Evolutionary conservation across 2,888 invertebrate genomes (phyloP), one percentile per base, ranked within the genome.

Genomic region (Nyleta sp.): DNA sequence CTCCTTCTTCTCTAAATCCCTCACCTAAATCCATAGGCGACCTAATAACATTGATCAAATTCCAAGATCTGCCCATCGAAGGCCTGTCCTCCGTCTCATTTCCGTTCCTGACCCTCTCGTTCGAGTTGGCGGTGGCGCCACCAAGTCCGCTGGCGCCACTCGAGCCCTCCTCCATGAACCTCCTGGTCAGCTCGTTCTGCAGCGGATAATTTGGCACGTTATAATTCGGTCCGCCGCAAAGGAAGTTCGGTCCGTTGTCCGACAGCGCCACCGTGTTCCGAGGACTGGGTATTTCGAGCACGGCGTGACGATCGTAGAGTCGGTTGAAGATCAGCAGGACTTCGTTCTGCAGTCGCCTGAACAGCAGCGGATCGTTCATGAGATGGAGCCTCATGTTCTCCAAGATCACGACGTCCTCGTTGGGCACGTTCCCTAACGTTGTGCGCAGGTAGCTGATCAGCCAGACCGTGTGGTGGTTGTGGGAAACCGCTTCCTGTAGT

Each of bases 251-350:
- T 4, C 20, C 46, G 10, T 20, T 60, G 3, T 48, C 52, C 6
- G 40, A 60, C n/a, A 46, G 64, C 6, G 35, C 18, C n/a, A 15
- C 60, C 1, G 55, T 48, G 2, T 67, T 64, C n/a, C 57, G 60
- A 1, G 40, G 15, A 60, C 67, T 65, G 1, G 48, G 31, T 6
- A 6, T 11, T 5, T 35, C 35, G 28, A 7, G 28, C 1, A 15
- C 13, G 1, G 11, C 15, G 31, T 28, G 35, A n/a, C 15, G 38
- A 8, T 55, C 5, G 55, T 40, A 40, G 10, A 55, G 2, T 0
- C 22, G 17, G 10, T 40, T 13, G 11, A 42, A 44, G 44, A 44
- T 33, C 5, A n/a, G 1, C n/a, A 22, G 35, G n/a, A 62, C 20
- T 0, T 22, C 48, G 0, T 15, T 13, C 11, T 64, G 50, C n/a